Evolutionary conservation across 2,797 vertebrate species (phyloP).

Genomic region (Paramormyrops hopkinsi): DNA sequence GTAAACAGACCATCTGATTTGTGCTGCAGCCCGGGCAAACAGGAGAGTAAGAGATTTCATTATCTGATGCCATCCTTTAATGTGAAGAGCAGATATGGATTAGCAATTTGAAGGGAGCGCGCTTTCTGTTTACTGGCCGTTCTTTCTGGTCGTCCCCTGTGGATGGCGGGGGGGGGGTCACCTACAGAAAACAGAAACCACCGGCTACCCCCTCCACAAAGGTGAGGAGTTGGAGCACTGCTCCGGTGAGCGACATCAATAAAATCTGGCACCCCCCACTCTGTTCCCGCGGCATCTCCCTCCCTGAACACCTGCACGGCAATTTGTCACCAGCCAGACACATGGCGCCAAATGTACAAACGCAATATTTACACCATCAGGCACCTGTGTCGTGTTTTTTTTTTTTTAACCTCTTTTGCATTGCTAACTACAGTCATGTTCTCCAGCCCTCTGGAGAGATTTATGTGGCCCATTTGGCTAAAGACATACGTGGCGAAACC

Average conservation of each 20-base stretch:
- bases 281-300: neutral
- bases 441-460: neutral
- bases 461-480: neutral
- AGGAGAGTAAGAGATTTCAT: slow-evolving; percentile 41
- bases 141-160: slow-evolving; percentile 20
- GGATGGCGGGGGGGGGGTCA: slow-evolving; percentile 7
- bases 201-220: neutral
- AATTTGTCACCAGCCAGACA: neutral
- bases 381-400: neutral
- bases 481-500: neutral
- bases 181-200: slow-evolving; percentile 21
- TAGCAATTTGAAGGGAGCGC: slow-evolving; percentile 26
- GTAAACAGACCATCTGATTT: slow-evolving; percentile 36
- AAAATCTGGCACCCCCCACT: neutral
- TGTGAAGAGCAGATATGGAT: slow-evolving; percentile 36
- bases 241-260: neutral
- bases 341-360: neutral
- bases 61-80: slow-evolving; percentile 41
- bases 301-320: neutral
- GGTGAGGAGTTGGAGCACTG: neutral
- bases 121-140: slow-evolving; percentile 13
- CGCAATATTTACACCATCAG: neutral
- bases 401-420: neutral
- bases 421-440: neutral
- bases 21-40: slow-evolving; percentile 29